Base-by-base conservation (phyloP, 2,888 invertebrate genomes). In the Dorcus hopei region DNA sequence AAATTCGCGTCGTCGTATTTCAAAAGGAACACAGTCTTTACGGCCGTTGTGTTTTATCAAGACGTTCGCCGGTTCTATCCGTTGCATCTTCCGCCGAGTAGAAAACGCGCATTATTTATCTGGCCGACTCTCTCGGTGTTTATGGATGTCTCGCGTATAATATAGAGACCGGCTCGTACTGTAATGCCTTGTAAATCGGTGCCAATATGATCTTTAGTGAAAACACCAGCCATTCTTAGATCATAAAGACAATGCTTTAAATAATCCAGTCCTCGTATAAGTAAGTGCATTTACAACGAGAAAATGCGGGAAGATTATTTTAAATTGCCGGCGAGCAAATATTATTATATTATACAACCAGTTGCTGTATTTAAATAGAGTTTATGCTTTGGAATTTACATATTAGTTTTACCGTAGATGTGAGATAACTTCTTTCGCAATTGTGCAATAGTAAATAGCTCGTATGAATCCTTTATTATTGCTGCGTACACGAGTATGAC, bases 161-260 rank as follows among this genome's bases (percentile, higher is more conserved):
- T 68, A 65, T 68, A 68, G 54, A 62, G 68, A 63, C 61, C 57
- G 65, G 61, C 61, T 59, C 58, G 61, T 62, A 57, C 64, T 68
- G 71, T 71, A 68, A 71, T 70, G 59, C 67, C 68, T 69, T 71
- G 71, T 72, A 71, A 71, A 71, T 71, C 68, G 67, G 70, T 71
- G 70, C 69, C 71, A 70, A 71, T 71, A 66, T 67, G 70, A 70
- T 69, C 70, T 70, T 68, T 67, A 69, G 63, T 59, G 65, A 66
- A 66, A 68, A 67, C 67, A 61, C 68, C 68, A 66, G 62, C 68
- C 64, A 54, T 59, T 63, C 51, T 52, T 52, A 16, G 52, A 23
- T 43, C 42, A 40, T 43, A 43, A 52, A 52, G 38, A 52, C 52
- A 43, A 52, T 52, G 45, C 52, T 52, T 52, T 52, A 43, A 52